A percentile compares a stretch with the other conserved stretches of the same genome.
These are phyloP conservation scores for Sebastes vulpes DNA, from an alignment of 2,797 vertebrate species.

Conservation along the genomic window DNA sequence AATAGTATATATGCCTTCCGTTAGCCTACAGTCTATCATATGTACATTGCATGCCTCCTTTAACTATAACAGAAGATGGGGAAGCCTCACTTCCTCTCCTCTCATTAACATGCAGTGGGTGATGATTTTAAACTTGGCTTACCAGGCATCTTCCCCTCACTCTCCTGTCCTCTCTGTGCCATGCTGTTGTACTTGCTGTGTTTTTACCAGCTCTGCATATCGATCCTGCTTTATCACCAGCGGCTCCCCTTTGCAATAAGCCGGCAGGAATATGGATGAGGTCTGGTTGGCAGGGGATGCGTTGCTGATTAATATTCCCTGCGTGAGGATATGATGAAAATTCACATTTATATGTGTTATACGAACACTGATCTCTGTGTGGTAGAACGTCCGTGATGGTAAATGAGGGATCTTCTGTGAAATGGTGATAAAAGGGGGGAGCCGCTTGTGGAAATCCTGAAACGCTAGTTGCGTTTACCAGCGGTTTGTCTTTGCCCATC, in stretches of 20 bases:
- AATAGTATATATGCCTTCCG: not conserved
- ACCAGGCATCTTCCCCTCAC: slow-evolving; percentile 53
- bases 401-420: slow-evolving; percentile 66
- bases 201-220: slow-evolving; percentile 83
- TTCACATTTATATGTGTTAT: slow-evolving; percentile 75
- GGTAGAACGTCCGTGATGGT: slow-evolving; percentile 56
- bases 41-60: slow-evolving; percentile 56
- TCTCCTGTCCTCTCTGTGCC: slow-evolving; percentile 65
- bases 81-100: slow-evolving; percentile 5
- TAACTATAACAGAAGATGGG: slow-evolving; percentile 29
- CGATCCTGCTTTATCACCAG: slow-evolving; percentile 82
- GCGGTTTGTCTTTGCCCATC: slow-evolving; percentile 50
- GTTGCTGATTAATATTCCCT: slow-evolving; percentile 75
- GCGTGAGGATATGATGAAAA: slow-evolving; percentile 75
- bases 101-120: slow-evolving; percentile 56
- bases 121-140: slow-evolving; percentile 57
- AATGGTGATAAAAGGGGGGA: slow-evolving; percentile 59
- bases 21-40: slow-evolving; percentile 30
- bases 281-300: slow-evolving; percentile 71
- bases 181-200: slow-evolving; percentile 74
- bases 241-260: slow-evolving; percentile 72
- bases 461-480: slow-evolving; percentile 37
- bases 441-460: slow-evolving; percentile 44
- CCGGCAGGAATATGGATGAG: slow-evolving; percentile 82
- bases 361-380: slow-evolving; percentile 71